phyloP scores from a whole-genome alignment of 2,888 invertebrate genomes.

The Hoplodrina ambigua region DNA sequence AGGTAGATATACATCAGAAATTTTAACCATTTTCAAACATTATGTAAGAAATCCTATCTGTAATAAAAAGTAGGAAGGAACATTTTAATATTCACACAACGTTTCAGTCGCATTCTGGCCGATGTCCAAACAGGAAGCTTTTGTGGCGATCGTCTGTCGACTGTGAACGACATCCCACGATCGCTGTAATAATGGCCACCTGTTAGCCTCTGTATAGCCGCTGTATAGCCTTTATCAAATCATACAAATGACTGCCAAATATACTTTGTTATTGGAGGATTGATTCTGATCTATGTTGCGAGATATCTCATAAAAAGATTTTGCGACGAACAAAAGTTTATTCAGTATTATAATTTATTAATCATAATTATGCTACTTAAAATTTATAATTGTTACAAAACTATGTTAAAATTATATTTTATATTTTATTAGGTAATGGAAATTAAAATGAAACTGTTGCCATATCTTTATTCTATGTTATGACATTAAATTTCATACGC shows the following conservation, averaged over 20 bases:
- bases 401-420: too few relatives aligned
- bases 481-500: too few relatives aligned
- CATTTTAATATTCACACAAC: conserved; percentile 58
- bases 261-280: neutral
- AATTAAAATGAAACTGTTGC: too few relatives aligned
- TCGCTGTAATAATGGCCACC: conserved; percentile 53
- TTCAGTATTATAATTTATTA: neutral
- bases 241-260: conserved; percentile 12
- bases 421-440: too few relatives aligned
- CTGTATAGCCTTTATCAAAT: conserved; percentile 35
- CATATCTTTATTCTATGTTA: too few relatives aligned
- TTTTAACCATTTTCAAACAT: conserved; percentile 1
- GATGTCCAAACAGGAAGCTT: conserved; percentile 73
- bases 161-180: conserved; percentile 50
- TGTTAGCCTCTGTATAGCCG: conserved; percentile 47
- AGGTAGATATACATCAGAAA: neutral
- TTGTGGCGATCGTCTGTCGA: conserved; percentile 57
- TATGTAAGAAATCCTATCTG: conserved; percentile 1
- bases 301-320: neutral
- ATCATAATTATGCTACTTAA: too few relatives aligned
- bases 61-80: conserved; percentile 8
- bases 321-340: neutral
- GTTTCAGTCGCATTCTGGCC: conserved; percentile 66
- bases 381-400: too few relatives aligned
- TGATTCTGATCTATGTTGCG: neutral